Evolutionary conservation across 1,140 invertebrate genomes (phyloP), one percentile per base, ranked within the genome.

Genomic region (Trichoplusia ni): DNA sequence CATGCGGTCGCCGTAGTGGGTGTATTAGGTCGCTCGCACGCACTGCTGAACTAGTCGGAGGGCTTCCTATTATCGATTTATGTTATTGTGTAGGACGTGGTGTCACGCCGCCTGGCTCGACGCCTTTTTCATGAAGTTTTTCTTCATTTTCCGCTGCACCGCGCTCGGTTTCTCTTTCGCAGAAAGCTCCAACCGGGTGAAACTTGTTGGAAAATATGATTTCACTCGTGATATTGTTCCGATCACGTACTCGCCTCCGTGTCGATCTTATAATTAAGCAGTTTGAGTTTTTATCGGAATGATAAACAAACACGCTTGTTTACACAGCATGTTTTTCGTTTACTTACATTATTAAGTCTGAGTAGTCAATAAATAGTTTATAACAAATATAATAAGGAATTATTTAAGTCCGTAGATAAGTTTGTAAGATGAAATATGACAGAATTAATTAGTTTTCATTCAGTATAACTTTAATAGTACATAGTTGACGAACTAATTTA

Each of bases 41-140:
- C 87, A 90, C 87, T 85, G 84, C 82, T 89, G 86, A 90, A 87
- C 86, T 89, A 89, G 77, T 89, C 84, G 84, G 84, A 88, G 85
- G 84, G 84, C 79, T 89, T 88, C 85, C 87, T 88, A 87, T 83
- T 87, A 90, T 90, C 87, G 86, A 89, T 87, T 88, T 82, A 87
- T 85, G 82, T 80, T 87, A 77, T 75, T 75, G 73, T 81, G 72
- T 74, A 78, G 78, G 75, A 80, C 73, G 76, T 58, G 68, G 72
- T 76, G 73, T 74, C 71, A 73, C 75, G 56, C 53, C 64, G 63
- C 44, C 49, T 70, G 67, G 67, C 75, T 75, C 75, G 77, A 76
- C 73, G 75, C 66, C 56, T 77, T 82, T 84, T 84, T 82, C 73
- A 64, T 68, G 44, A 66, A 77, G 54, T 77, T 85, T 85, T 84